Evolutionary conservation across 2,888 invertebrate species (phyloP).

Genomic region (Drosophila mercatorum): DNA sequence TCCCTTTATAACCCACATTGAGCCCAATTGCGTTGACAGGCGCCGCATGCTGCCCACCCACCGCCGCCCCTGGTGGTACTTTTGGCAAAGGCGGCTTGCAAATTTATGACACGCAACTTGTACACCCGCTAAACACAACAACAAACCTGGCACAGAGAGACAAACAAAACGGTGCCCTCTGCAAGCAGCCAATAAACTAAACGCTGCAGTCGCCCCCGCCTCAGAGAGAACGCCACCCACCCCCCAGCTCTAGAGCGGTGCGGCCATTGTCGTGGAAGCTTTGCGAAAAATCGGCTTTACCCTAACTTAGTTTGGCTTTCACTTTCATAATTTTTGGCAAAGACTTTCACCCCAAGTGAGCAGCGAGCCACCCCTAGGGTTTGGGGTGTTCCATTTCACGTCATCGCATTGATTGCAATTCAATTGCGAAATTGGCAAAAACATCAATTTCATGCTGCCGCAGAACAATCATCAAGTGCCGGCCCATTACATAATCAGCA

Average conservation of each 20-base stretch:
- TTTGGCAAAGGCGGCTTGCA: constrained; percentile 47
- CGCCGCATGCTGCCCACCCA: constrained; percentile 61
- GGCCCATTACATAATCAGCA: constrained; percentile 77
- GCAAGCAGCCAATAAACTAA: constrained; percentile 34
- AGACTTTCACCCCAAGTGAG: constrained; percentile 73
- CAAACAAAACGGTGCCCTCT: constrained; percentile 75
- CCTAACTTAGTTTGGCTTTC: constrained; percentile 82
- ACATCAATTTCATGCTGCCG: constrained; percentile 84
- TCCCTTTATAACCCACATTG: constrained; percentile 79
- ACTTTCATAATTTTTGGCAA: constrained; percentile 75
- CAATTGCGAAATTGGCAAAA: constrained; percentile 84
- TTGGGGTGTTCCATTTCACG: constrained; percentile 71
- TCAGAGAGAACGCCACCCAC: neutral
- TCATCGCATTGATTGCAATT: constrained; percentile 83
- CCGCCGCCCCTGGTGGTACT: neutral
- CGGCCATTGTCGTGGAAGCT: constrained; percentile 55
- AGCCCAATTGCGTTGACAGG: constrained; percentile 70
- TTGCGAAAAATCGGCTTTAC: constrained; percentile 78
- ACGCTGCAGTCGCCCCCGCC: constrained; percentile 17
- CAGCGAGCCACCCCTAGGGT: constrained; percentile 57
- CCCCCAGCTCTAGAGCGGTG: constrained; percentile 9
- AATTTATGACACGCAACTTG: constrained; percentile 82
- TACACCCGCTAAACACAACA: constrained; percentile 73
- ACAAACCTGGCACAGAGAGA: constrained; percentile 35
- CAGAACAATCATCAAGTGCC: constrained; percentile 84